Base-by-base conservation (phyloP, 1,140 invertebrate species). In the Augochlora pura region DNA sequence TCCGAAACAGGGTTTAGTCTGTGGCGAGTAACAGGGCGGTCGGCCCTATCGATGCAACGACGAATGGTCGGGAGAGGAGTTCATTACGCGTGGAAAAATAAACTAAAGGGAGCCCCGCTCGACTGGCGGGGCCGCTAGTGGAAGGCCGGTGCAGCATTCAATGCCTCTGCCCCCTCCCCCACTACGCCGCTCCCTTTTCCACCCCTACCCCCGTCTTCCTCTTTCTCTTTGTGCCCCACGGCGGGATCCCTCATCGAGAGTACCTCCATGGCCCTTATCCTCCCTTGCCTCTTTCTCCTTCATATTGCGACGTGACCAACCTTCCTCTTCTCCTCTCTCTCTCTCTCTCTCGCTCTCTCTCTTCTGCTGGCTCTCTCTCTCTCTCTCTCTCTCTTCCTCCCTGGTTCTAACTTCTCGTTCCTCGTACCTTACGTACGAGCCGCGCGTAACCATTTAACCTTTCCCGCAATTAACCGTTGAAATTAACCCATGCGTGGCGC, bases 1-100 rank as follows among this genome's bases (percentile, higher is more conserved):
- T 83, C 78, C 81, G 81, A 80, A 85, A 85, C 84, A 80, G 79
- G 71, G 83, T 86, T 87, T 85, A 72, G 80, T 80, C 75, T 57
- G 71, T 73, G 75, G 71, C 75, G 81, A 77, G 75, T 67, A 81
- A 52, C 65, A 62, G 66, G 75, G 63, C 63, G 75, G 77, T 63
- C 80, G 80, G 76, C 82, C 78, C 81, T 87, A 82, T 85, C 86
- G 86, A 87, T 84, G 87, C 87, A 88, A 82, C 81, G 77, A 78
- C 77, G 77, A 74, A 83, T 54, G 73, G 73, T 70, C 27, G 75
- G 71, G 62, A 77, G 77, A 76, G 79, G 82, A 84, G 86, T 88
- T 89, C 87, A 88, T 88, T 88, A 88, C 82, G 82, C 86, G 88
- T 88, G 86, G 87, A 87, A 86, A 87, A 88, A 87, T 89, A 87